Percentiles rank a stretch among this genome's conserved stretches.
Evolutionary conservation across 2,888 invertebrate species (phyloP).

Genomic region (Ecdyonurus torrentis): DNA sequence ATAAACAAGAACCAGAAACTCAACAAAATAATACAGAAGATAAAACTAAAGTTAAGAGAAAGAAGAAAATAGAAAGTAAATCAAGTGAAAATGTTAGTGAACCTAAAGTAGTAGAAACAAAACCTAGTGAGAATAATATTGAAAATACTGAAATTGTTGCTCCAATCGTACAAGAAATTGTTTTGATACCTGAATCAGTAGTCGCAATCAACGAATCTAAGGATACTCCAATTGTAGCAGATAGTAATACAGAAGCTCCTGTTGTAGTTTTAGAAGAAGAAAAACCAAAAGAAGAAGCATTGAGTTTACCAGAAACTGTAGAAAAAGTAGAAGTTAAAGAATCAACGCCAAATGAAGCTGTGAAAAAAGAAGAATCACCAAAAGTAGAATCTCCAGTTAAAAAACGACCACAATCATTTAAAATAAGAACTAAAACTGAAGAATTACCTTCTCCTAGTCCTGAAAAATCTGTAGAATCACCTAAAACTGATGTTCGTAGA

Average conservation of each 20-base stretch:
- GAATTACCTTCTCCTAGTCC: constrained; percentile 9
- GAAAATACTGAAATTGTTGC: constrained; percentile 13
- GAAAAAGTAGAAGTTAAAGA: constrained; percentile 15
- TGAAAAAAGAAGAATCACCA: not conserved
- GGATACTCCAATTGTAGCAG: not conserved
- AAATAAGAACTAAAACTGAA: constrained; percentile 7
- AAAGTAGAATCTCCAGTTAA: not conserved
- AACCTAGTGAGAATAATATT: constrained; percentile 13
- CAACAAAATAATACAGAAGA: not conserved
- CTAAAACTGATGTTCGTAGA: constrained; percentile 23
- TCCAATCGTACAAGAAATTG: constrained; percentile 12
- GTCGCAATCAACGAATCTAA: not conserved
- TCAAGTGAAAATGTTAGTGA: constrained; percentile 8
- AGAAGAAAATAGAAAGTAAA: not conserved
- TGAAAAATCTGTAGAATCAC: constrained; percentile 16
- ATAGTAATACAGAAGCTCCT: not conserved
- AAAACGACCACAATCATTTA: not conserved
- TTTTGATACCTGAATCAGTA: not conserved
- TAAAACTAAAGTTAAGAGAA: not conserved
- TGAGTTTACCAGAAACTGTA: constrained; percentile 14
- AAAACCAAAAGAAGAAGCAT: constrained; percentile 8
- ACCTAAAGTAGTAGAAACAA: constrained; percentile 10
- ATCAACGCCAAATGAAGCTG: not conserved
- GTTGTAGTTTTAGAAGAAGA: not conserved
- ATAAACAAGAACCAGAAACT: not conserved